phyloP scores from a whole-genome alignment of 2,797 vertebrate genomes.

The Rhinichthys osculus region DNA sequence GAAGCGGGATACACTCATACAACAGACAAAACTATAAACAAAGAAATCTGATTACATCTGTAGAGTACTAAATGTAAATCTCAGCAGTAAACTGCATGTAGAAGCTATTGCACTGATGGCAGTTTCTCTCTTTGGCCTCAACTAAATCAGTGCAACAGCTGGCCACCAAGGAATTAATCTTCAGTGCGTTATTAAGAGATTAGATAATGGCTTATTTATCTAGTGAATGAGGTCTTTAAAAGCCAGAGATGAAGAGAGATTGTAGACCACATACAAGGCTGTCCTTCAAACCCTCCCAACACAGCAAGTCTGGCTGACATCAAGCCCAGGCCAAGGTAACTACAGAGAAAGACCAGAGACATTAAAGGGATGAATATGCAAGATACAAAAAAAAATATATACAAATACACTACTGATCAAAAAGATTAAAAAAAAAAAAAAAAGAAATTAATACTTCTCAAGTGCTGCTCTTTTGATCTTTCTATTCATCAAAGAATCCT shows the following conservation, averaged over 20 bases:
- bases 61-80: conserved; percentile 56
- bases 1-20: conserved; percentile 23
- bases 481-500: neutral
- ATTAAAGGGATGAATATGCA: neutral
- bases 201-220: conserved; percentile 84
- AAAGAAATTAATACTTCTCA: neutral
- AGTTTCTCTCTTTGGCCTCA: conserved; percentile 54
- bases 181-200: conserved; percentile 78
- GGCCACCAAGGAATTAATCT: conserved; percentile 78
- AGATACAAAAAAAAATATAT: neutral
- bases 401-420: neutral
- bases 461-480: neutral
- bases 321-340: conserved; percentile 94
- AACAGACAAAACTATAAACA: conserved; percentile 23
- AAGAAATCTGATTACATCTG: conserved; percentile 59
- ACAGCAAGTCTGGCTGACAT: conserved; percentile 93
- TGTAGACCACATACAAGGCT: conserved; percentile 82
- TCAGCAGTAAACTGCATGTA: conserved; percentile 40
- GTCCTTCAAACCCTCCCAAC: conserved; percentile 84
- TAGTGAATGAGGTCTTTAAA: conserved; percentile 56
- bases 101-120: conserved; percentile 39
- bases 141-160: conserved; percentile 75
- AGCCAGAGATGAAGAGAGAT: conserved; percentile 64
- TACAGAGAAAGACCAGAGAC: conserved; percentile 66
- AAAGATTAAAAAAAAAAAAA: too few relatives aligned